Evolutionary conservation across 2,113 vertebrate species (phyloP).

Genomic region (Archocentrus centrarchus): DNA sequence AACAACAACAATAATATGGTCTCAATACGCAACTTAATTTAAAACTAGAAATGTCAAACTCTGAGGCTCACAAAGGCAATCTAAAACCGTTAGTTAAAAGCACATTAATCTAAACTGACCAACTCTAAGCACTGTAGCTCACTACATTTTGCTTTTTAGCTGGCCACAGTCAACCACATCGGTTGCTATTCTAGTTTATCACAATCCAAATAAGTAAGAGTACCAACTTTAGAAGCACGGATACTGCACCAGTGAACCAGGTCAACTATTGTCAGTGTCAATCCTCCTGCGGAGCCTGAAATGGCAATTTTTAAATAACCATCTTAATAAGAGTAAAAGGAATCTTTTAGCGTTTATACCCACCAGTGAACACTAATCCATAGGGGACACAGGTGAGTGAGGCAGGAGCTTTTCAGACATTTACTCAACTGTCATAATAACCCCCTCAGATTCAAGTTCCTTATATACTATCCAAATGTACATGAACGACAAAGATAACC

Average conservation of each 20-base stretch:
- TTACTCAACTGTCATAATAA: conserved; percentile 1
- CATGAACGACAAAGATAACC: not conserved
- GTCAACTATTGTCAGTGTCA: conserved; percentile 47
- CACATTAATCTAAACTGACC: not conserved
- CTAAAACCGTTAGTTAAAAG: not conserved
- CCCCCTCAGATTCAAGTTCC: not conserved
- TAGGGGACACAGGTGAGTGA: conserved; percentile 4
- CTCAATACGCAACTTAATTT: not conserved
- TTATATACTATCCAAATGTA: not conserved
- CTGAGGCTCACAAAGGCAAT: not conserved
- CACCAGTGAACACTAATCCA: conserved; percentile 16
- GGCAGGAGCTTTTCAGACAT: not conserved
- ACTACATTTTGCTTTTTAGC: conserved; percentile 5
- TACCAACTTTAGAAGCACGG: conserved; percentile 21
- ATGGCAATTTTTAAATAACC: conserved; percentile 6
- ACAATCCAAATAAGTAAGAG: conserved; percentile 25
- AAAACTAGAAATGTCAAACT: not conserved
- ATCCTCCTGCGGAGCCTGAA: conserved; percentile 17
- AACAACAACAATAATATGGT: not conserved
- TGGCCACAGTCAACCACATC: conserved; percentile 8
- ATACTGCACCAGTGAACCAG: conserved; percentile 47
- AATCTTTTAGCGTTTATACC: not conserved
- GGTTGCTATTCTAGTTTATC: conserved; percentile 23
- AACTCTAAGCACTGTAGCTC: not conserved
- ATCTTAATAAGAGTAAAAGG: not conserved